Evolutionary conservation across 2,888 invertebrate species (phyloP), one percentile per base, ranked within the genome.

Genomic region (Agrilus biguttatus): DNA sequence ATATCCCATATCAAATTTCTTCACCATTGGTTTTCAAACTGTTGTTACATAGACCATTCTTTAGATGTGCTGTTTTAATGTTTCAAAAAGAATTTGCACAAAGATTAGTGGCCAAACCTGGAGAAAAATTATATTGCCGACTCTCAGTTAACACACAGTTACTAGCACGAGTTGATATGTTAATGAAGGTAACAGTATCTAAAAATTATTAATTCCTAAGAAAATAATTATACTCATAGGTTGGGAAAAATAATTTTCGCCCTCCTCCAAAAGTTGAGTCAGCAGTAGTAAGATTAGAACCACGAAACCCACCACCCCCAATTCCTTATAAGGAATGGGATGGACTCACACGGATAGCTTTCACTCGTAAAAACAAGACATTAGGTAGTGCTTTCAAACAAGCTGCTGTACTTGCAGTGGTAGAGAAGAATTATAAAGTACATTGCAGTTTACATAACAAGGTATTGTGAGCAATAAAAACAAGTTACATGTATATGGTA

Each of bases 241-340:
- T 97, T 56, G 96, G 96, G 2, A 92, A 89, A 69, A 97, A 97
- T 65, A 98, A 98, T 68, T 98, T 99, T 61, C 78, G 86, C 49
- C 98, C 98, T 14, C 97, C 98, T 36, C 98, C 98, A 5, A 97
- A 97, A 75, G 97, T 99, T 1, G 98, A 99, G 65, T 97, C 97
- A 0, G 89, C 88, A 66, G 97, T 99, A 2, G 95, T 99, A 0
- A 74, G 98, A 57, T 83, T 99, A 60, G 97, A 98, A 62, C 98
- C 98, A 0, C 78, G 85, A 58, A 95, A 95, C 69, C 98, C 98
- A 17, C 92, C 96, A 33, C 97, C 97, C 7, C 84, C 89, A 0
- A 86, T 98, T 8, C 88, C 92, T 63, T 97, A 90, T 66, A 79
- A 85, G 54, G 97, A 99, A 70, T 99, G 97, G 98, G 98, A 98